phyloP scores from a whole-genome alignment of 2,888 invertebrate genomes.

The Troides helena region DNA sequence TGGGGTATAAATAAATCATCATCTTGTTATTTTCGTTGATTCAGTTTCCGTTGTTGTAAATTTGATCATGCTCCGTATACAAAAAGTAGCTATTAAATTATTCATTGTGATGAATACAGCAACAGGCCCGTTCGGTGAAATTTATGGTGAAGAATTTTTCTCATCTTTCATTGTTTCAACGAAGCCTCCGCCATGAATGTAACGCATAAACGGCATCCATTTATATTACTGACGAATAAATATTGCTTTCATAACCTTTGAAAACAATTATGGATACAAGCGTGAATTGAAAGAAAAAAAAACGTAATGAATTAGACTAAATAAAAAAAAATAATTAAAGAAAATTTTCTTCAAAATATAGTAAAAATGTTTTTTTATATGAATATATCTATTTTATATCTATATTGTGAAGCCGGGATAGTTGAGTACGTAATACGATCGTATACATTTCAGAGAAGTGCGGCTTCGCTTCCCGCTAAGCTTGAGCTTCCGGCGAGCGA shows the following conservation, averaged over 20 bases:
- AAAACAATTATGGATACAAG: neutral
- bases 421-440: no score
- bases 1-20: no score
- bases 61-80: no score
- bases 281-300: neutral
- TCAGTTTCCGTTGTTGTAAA: neutral
- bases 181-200: constrained; percentile 12
- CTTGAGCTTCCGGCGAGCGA: no score
- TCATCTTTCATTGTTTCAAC: constrained; percentile 16
- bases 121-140: constrained; percentile 1
- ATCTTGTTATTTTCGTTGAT: no score
- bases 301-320: neutral
- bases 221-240: neutral
- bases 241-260: neutral
- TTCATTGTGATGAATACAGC: constrained; percentile 11
- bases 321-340: neutral
- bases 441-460: no score
- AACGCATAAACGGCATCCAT: constrained; percentile 12
- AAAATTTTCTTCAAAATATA: neutral
- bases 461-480: no score
- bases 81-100: constrained; percentile 7
- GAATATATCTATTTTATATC: no score
- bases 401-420: no score
- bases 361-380: no score
- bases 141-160: constrained; percentile 20